These are phyloP conservation scores for Drosophila nigricruria DNA, from an alignment of 2,888 invertebrate genomes.

Conservation along the genomic window DNA sequence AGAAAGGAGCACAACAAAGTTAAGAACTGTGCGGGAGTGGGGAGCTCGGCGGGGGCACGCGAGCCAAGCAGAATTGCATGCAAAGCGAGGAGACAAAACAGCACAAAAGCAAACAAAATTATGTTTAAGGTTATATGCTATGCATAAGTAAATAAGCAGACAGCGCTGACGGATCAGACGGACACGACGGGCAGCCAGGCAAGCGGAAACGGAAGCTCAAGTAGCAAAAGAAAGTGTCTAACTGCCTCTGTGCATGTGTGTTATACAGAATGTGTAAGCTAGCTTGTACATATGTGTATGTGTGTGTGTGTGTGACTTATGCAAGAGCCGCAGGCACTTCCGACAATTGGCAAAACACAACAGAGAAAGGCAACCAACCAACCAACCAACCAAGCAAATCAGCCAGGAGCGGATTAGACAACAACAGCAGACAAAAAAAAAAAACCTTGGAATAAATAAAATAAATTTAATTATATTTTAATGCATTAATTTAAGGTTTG, in stretches of 20 bases:
- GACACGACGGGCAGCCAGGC: conserved; percentile 44
- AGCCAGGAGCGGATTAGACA: conserved; percentile 44
- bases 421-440: neutral
- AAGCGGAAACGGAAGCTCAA: conserved; percentile 76
- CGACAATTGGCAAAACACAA: conserved; percentile 80
- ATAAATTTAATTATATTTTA: conserved; percentile 2
- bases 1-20: conserved; percentile 21
- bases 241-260: conserved; percentile 62
- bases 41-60: neutral
- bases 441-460: neutral
- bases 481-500: neutral
- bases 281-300: conserved; percentile 5
- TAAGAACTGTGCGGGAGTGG: conserved; percentile 13
- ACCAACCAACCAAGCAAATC: conserved; percentile 23
- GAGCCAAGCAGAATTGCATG: conserved; percentile 60
- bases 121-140: conserved; percentile 80
- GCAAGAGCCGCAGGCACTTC: conserved; percentile 72
- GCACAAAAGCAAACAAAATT: conserved; percentile 75
- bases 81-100: conserved; percentile 58
- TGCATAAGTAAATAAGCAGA: conserved; percentile 77
- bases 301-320: conserved; percentile 56
- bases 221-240: conserved; percentile 79
- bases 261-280: conserved; percentile 5
- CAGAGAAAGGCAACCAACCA: conserved; percentile 53
- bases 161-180: conserved; percentile 49